These are phyloP conservation scores for Stenotaenia linearis DNA, from an alignment of 2,888 invertebrate species.

Conservation along the genomic window DNA sequence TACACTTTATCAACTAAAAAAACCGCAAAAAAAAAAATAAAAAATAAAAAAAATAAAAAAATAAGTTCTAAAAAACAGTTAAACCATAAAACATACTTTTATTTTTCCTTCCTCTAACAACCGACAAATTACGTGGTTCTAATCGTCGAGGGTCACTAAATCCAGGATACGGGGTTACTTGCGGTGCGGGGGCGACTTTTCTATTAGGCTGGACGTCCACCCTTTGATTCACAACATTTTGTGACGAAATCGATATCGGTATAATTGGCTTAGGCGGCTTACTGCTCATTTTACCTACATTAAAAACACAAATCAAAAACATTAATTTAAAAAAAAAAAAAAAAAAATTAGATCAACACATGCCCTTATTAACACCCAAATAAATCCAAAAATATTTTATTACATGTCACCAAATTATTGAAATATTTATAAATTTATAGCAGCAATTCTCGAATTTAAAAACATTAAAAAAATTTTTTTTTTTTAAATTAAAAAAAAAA, in stretches of 20 bases:
- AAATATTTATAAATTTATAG: background rate
- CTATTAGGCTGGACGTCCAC: background rate
- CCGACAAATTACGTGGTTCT: background rate
- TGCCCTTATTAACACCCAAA: background rate
- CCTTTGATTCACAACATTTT: background rate
- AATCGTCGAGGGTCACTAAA: background rate
- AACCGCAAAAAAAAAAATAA: background rate
- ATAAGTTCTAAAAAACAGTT: background rate
- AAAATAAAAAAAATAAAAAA: background rate
- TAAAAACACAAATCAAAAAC: background rate
- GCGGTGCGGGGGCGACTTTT: conserved; percentile 9
- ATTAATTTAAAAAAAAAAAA: background rate
- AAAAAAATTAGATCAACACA: background rate
- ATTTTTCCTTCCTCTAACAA: background rate
- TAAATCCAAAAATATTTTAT: background rate
- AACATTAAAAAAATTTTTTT: too few relatives aligned
- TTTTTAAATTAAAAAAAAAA: too few relatives aligned
- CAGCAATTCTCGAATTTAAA: too few relatives aligned
- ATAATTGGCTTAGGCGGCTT: background rate
- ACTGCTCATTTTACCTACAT: background rate
- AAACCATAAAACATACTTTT: background rate
- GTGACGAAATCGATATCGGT: background rate
- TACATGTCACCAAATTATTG: background rate
- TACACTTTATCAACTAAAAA: background rate
- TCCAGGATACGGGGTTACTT: background rate